Conservation (phyloP, 1,140 invertebrate species). For the Drosophila hydei region DNA sequence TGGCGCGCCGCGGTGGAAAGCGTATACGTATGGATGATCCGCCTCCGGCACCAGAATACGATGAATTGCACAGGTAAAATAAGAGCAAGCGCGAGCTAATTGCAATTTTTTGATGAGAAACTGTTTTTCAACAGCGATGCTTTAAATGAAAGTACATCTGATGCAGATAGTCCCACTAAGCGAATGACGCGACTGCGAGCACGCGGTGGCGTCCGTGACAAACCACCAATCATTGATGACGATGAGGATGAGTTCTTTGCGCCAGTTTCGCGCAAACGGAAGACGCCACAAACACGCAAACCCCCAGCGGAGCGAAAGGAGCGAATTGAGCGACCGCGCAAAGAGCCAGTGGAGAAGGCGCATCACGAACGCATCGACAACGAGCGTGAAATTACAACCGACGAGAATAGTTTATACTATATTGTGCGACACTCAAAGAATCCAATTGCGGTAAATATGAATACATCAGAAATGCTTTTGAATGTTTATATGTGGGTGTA, state of each 20-base stretch:
- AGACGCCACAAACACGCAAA: slow-evolving; percentile 84
- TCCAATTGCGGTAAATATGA: slow-evolving; percentile 87
- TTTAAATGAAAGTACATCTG: slow-evolving; percentile 79
- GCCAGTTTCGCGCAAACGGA: slow-evolving; percentile 74
- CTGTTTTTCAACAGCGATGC: slow-evolving; percentile 51
- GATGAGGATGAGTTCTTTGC: slow-evolving; percentile 83
- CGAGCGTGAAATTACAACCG: slow-evolving; percentile 85
- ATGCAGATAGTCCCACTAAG: slow-evolving; percentile 85
- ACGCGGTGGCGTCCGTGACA: slow-evolving; percentile 83
- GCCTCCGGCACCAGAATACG: slow-evolving; percentile 91
- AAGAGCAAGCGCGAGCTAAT: background rate
- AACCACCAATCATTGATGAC: slow-evolving; percentile 82
- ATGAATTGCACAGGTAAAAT: slow-evolving; percentile 60
- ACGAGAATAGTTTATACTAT: slow-evolving; percentile 93
- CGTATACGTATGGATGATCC: slow-evolving; percentile 96
- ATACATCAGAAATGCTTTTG: background rate
- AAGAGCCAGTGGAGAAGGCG: slow-evolving; percentile 82
- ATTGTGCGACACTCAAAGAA: slow-evolving; percentile 91
- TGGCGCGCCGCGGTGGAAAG: slow-evolving; percentile 93
- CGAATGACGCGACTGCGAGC: slow-evolving; percentile 85
- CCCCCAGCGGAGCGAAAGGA: slow-evolving; percentile 84
- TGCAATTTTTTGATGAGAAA: background rate
- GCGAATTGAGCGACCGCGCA: slow-evolving; percentile 80
- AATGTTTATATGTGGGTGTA: background rate
- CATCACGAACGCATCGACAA: slow-evolving; percentile 76